Conservation (phyloP, 1,140 invertebrate genomes). For the Charaxes varanes region DNA sequence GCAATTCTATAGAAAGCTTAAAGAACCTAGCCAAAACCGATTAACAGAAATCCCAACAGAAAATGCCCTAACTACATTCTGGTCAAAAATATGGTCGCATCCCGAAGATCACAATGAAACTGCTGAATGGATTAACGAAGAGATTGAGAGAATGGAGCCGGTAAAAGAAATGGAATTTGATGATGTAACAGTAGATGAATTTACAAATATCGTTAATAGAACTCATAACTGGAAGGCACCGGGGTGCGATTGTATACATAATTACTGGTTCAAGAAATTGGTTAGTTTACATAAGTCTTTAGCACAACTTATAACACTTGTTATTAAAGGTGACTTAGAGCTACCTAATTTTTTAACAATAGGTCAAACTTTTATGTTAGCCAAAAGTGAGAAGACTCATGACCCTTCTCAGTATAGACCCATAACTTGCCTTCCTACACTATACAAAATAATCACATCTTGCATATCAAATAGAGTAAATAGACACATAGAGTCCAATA, state of each 20-base stretch:
- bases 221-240: slow-evolving; percentile 23
- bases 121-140: slow-evolving; percentile 11
- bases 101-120: slow-evolving; percentile 1
- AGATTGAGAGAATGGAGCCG: slow-evolving; percentile 2
- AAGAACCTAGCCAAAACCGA: neutral
- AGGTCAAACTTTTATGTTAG: slow-evolving; percentile 14
- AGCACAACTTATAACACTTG: slow-evolving; percentile 10
- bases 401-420: slow-evolving; percentile 14
- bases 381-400: slow-evolving; percentile 6
- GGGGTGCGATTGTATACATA: slow-evolving; percentile 18
- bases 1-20: slow-evolving; percentile 16
- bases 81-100: slow-evolving; percentile 12
- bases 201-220: neutral
- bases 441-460: slow-evolving; percentile 16
- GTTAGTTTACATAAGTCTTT: slow-evolving; percentile 9
- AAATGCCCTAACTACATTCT: slow-evolving; percentile 9
- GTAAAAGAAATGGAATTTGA: slow-evolving; percentile 12
- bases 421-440: slow-evolving; percentile 16
- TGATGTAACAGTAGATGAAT: slow-evolving; percentile 5
- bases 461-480: slow-evolving; percentile 14
- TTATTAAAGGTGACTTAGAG: slow-evolving; percentile 7
- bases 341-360: slow-evolving; percentile 10
- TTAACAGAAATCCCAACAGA: slow-evolving; percentile 2
- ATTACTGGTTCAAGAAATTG: slow-evolving; percentile 23
- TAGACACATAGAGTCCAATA: slow-evolving; percentile 14